phyloP scores from a whole-genome alignment of 2,797 vertebrate genomes.

The Peromyscus attwateri region DNA sequence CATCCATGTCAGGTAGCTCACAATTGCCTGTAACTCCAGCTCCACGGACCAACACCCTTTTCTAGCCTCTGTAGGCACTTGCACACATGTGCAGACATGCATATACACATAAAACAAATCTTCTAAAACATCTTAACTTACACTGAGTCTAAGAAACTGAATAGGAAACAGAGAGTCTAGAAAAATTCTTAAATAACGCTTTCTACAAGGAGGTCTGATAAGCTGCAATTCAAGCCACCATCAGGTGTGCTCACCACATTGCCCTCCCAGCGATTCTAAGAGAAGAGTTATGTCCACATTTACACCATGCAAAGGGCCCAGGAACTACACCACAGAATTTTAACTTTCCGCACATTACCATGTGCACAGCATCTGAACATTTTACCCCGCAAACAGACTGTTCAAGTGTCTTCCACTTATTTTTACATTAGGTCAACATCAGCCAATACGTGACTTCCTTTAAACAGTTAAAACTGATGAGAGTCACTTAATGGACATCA shows the following conservation, averaged over 20 bases:
- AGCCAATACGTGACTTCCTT: not conserved
- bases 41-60: not conserved
- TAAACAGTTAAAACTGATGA: not conserved
- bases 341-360: not conserved
- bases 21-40: not conserved
- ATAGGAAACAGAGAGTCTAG: not conserved
- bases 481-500: not conserved
- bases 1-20: not conserved
- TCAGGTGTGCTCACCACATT: not conserved
- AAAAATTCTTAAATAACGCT: conserved; percentile 6
- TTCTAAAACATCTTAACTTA: not conserved
- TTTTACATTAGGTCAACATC: not conserved
- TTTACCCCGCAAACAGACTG: not conserved
- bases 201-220: not conserved
- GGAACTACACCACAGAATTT: not conserved
- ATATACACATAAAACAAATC: not conserved
- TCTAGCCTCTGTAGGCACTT: not conserved
- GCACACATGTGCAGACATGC: not conserved
- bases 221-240: not conserved
- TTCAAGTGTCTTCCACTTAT: not conserved
- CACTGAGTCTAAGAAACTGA: not conserved
- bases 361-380: not conserved
- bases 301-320: not conserved
- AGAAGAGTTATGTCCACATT: not conserved
- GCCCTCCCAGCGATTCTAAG: accelerated